A percentile compares a stretch with the other conserved stretches of the same genome.
Evolutionary conservation across 2,888 invertebrate species (phyloP).

Genomic region (Caenorhabditis becei): DNA sequence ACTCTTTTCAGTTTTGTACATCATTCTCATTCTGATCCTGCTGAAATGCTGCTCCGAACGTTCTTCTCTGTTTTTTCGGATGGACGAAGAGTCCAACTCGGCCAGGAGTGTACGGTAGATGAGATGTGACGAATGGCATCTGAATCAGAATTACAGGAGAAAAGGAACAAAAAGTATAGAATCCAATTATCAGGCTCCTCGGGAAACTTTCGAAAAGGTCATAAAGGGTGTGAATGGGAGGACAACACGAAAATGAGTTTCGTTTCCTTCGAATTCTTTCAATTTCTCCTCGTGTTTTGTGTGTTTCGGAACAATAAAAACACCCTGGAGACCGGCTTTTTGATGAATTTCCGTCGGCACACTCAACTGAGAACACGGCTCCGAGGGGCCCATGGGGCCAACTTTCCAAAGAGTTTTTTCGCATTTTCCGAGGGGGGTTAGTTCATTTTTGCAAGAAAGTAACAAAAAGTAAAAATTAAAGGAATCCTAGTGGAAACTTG

Average conservation of each 20-base stretch:
- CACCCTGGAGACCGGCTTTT: slow-evolving; percentile 29
- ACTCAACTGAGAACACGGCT: background rate
- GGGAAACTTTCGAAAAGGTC: slow-evolving; percentile 24
- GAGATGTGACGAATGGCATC: slow-evolving; percentile 63
- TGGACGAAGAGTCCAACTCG: slow-evolving; percentile 52
- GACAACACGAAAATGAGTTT: slow-evolving; percentile 12
- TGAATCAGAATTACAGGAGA: slow-evolving; percentile 15
- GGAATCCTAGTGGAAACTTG: background rate
- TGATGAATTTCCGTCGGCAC: slow-evolving; percentile 47
- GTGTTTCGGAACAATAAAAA: slow-evolving; percentile 38
- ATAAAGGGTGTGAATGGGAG: slow-evolving; percentile 29
- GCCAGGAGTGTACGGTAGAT: slow-evolving; percentile 57
- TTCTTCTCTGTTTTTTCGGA: slow-evolving; percentile 25
- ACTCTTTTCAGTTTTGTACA: slow-evolving; percentile 11
- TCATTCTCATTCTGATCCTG: slow-evolving; percentile 56
- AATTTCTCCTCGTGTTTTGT: slow-evolving; percentile 15
- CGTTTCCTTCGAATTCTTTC: background rate
- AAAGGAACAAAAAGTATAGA: background rate
- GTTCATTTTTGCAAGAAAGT: background rate
- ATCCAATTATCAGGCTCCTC: background rate
- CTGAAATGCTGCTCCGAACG: background rate
- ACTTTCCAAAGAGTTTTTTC: slow-evolving; percentile 1
- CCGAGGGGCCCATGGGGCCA: background rate
- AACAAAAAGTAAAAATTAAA: slow-evolving; percentile 4
- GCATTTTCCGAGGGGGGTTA: slow-evolving; percentile 9